These are phyloP conservation scores for Dipus sagitta DNA, from an alignment of 2,797 vertebrate species.

Conservation along the genomic window DNA sequence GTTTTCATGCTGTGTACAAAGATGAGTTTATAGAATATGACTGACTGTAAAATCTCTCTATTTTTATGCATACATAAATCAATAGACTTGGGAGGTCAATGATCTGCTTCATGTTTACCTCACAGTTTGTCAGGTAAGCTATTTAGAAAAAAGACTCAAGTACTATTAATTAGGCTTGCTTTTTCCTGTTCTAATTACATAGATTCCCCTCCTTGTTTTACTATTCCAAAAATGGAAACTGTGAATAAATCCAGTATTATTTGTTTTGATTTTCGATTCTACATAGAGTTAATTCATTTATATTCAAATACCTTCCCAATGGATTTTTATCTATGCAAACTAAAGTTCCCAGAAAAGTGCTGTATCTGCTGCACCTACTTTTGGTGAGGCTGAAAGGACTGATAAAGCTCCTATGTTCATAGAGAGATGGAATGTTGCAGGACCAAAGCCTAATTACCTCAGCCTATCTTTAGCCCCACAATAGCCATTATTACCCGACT, in stretches of 20 bases:
- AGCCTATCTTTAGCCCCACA: no score
- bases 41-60: conserved; percentile 46
- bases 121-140: conserved; percentile 50
- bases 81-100: conserved; percentile 60
- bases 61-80: conserved; percentile 56
- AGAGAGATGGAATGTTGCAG: no score
- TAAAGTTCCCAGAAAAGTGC: no score
- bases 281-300: conserved; percentile 21
- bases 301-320: neutral
- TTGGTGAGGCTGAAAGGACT: no score
- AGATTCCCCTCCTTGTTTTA: neutral
- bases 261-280: conserved; percentile 19
- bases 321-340: neutral
- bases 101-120: conserved; percentile 46
- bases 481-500: no score
- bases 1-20: conserved; percentile 51
- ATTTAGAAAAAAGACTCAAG: conserved; percentile 38
- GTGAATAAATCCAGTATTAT: neutral
- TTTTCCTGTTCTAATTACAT: conserved; percentile 36
- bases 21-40: conserved; percentile 47
- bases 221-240: neutral
- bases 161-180: conserved; percentile 24
- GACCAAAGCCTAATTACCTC: no score
- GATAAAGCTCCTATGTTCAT: no score
- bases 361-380: no score